Evolutionary conservation across 2,113 vertebrate species (phyloP), one percentile per base, ranked within the genome.

Genomic region (Phyllostomus hastatus): DNA sequence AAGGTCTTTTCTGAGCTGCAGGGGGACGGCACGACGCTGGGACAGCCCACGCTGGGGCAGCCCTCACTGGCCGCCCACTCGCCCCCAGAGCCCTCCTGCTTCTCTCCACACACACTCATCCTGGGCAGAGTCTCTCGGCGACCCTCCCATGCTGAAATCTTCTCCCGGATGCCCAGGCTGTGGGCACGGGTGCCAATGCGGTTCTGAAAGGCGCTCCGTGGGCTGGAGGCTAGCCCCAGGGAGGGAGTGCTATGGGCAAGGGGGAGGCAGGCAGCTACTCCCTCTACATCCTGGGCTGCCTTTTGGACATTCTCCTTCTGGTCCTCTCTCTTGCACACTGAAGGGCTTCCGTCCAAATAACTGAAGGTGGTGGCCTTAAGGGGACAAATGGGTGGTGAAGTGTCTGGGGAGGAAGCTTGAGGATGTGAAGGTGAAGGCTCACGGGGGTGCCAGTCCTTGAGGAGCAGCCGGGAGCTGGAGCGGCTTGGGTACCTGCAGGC

Each of bases 71-170:
- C 98, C 0, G 98, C 98, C 66, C 98, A 98, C 88, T 99, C 99
- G 54, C 99, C 99, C 96, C 93, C 98, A 64, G 98, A 81, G 59
- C 98, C 98, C 76, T 98, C 98, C 97, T 99, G 99, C 98, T 99
- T 99, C 97, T 99, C 99, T 96, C 98, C 94, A 64, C 99, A 99
- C 33, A 98, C n/a, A 79, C 98, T 99, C 98, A 98, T 99, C 97
- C 99, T 99, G 99, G 99, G 99, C 28, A 98, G 98, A 57, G 97
- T 84, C 94, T 99, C 99, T 92, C 98, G 98, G 91, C 99, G 99
- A 98, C 99, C 99, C 97, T 99, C 99, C 99, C 99, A 99, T 99
- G 99, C 99, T 93, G 99, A 99, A 97, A 99, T 99, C 98, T 99
- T 99, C 98, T 99, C 99, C 97, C 99, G 98, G 98, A 99, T 99